A percentile compares a stretch with the other conserved stretches of the same genome.
These are phyloP conservation scores for Manis crassicaudata DNA, from an alignment of 2,797 vertebrate species.

Conservation along the genomic window DNA sequence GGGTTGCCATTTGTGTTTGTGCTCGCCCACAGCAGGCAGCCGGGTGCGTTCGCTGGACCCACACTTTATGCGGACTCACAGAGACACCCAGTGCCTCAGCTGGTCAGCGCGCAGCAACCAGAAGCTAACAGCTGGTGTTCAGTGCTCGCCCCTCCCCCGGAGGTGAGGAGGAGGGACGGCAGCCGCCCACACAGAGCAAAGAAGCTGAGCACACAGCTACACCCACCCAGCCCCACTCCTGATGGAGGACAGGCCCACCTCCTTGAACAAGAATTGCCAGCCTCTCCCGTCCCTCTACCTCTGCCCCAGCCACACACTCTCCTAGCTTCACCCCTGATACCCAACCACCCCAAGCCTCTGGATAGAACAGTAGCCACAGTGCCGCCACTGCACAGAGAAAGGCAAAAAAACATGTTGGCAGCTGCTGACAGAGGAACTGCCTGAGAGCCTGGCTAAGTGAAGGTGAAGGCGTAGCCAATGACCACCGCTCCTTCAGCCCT, in stretches of 20 bases:
- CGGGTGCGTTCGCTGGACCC: not conserved
- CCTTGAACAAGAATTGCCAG: constrained; percentile 33
- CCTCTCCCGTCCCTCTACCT: constrained; percentile 4
- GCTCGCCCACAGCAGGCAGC: not conserved
- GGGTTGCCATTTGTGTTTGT: not conserved
- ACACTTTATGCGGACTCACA: not conserved
- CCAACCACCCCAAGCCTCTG: not conserved
- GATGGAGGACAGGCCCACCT: not conserved
- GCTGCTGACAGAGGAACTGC: not conserved
- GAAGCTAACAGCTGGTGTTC: not conserved
- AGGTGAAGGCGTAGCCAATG: not conserved
- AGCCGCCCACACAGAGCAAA: not conserved
- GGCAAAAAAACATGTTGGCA: not conserved
- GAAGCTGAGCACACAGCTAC: not conserved
- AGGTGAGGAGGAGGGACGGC: not conserved
- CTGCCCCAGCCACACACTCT: constrained; percentile 24
- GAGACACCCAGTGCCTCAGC: not conserved
- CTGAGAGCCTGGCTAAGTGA: not conserved
- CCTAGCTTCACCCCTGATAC: not conserved
- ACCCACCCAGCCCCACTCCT: not conserved
- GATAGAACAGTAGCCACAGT: constrained; percentile 34
- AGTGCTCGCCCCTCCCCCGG: not conserved
- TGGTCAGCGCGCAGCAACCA: not conserved
- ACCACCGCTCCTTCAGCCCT: not conserved
- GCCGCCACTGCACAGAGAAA: not conserved